A percentile compares a stretch with the other conserved stretches of the same genome.
Conservation (phyloP, 2,113 vertebrate species). For the Leucopsar rothschildi region DNA sequence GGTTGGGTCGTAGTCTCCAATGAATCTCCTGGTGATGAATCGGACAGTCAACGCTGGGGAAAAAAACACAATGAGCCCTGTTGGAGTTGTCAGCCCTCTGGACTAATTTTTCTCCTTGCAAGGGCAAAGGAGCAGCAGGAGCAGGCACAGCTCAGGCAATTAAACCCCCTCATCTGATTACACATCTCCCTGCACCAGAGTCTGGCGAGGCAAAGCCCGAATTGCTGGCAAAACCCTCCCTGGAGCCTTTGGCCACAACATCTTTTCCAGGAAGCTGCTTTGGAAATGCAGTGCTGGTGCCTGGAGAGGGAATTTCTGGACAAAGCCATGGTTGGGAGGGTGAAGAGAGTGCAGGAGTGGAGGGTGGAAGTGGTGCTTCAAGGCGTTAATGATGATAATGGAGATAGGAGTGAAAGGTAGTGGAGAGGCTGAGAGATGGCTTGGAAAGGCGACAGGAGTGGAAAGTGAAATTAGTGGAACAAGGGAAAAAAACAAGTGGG, state of each 20-base stretch:
- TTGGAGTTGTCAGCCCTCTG: background rate
- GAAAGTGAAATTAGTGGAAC: background rate
- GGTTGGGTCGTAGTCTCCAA: slow-evolving; percentile 81
- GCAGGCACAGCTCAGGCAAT: background rate
- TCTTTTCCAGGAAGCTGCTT: background rate
- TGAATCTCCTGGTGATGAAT: slow-evolving; percentile 81
- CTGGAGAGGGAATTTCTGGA: background rate
- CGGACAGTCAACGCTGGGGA: slow-evolving; percentile 73
- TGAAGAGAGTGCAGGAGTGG: background rate
- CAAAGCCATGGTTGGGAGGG: background rate
- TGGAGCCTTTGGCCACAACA: no score
- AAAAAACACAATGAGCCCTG: background rate
- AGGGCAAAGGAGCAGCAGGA: background rate
- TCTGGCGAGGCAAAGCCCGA: background rate
- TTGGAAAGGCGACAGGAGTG: background rate
- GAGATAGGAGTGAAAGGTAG: background rate
- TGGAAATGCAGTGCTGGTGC: fast-evolving
- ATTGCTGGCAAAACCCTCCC: background rate
- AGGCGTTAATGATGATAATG: background rate
- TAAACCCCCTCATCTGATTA: background rate
- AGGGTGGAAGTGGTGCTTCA: background rate
- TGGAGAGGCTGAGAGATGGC: background rate
- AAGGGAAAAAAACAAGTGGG: fast-evolving
- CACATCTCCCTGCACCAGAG: background rate
- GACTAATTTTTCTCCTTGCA: background rate